These are phyloP conservation scores for Coracias cyanogaster DNA, from an alignment of 2,797 vertebrate genomes.

Conservation along the genomic window DNA sequence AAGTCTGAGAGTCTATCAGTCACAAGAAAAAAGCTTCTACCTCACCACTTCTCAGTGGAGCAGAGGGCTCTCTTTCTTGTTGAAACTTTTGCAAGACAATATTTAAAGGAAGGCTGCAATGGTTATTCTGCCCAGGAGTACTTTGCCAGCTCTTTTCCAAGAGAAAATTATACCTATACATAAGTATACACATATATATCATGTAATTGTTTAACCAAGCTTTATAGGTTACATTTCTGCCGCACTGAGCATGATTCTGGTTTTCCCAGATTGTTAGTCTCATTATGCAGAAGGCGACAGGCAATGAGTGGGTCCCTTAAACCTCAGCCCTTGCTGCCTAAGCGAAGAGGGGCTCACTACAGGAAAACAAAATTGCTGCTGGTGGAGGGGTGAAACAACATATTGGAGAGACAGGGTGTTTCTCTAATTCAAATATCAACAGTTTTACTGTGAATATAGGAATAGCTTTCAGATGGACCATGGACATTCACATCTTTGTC, in stretches of 20 bases:
- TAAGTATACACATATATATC: not conserved
- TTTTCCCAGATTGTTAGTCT: not conserved
- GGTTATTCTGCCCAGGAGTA: not conserved
- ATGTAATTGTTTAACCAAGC: not conserved
- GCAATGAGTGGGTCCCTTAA: not conserved
- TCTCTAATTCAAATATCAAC: not conserved
- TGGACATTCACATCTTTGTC: constrained; percentile 30
- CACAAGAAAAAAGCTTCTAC: not conserved
- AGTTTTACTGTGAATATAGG: not conserved
- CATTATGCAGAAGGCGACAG: not conserved
- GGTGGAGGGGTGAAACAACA: not conserved
- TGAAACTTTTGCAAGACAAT: not conserved
- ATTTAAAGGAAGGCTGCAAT: not conserved
- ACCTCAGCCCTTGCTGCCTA: not conserved
- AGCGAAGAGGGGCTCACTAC: not conserved
- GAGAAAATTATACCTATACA: not conserved
- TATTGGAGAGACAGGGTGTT: not conserved
- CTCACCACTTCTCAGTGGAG: not conserved
- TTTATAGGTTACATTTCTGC: not conserved
- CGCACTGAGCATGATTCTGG: not conserved
- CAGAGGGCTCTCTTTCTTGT: not conserved
- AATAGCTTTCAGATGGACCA: constrained; percentile 43
- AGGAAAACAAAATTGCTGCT: not conserved
- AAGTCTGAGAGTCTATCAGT: not conserved
- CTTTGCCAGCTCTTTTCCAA: not conserved